Evolutionary conservation across 2,888 invertebrate genomes (phyloP).

Genomic region (Argyresthia goedartella): DNA sequence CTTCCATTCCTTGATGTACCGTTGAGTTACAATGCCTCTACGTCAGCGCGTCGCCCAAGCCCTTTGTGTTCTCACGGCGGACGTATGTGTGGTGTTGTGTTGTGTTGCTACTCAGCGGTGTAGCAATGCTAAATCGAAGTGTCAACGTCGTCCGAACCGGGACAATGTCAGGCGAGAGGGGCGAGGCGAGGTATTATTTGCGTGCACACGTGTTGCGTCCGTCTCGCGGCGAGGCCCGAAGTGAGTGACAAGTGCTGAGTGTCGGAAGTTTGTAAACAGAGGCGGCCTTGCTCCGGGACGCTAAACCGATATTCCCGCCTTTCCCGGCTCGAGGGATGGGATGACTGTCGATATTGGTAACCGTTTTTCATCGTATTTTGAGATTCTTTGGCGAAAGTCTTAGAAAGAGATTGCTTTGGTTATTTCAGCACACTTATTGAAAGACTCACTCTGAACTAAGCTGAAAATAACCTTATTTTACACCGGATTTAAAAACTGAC

Average conservation of each 20-base stretch:
- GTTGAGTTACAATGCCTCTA: too few relatives aligned
- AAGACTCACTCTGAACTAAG: too few relatives aligned
- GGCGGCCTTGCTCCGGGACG: constrained; percentile 58
- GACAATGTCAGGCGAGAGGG: constrained; percentile 49
- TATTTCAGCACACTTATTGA: neutral
- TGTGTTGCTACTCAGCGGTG: too few relatives aligned
- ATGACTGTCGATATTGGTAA: constrained; percentile 28
- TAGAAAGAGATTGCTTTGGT: neutral
- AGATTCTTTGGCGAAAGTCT: too few relatives aligned
- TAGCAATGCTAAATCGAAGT: too few relatives aligned
- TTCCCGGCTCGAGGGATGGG: constrained; percentile 37
- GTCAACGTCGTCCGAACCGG: constrained; percentile 26
- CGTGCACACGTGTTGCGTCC: constrained; percentile 48
- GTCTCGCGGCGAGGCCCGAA: constrained; percentile 18
- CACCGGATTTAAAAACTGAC: too few relatives aligned
- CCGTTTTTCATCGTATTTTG: neutral
- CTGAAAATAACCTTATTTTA: too few relatives aligned
- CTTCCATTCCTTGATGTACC: too few relatives aligned
- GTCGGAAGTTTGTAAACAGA: constrained; percentile 67
- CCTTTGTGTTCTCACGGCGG: too few relatives aligned
- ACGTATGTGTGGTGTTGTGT: too few relatives aligned
- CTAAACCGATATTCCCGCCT: constrained; percentile 26
- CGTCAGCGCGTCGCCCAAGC: too few relatives aligned
- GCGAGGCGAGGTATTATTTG: constrained; percentile 64
- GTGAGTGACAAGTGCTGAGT: constrained; percentile 50